Percentiles rank a stretch among this genome's conserved stretches.
phyloP scores from a whole-genome alignment of 2,888 invertebrate genomes.

The Platycnemis pennipes region DNA sequence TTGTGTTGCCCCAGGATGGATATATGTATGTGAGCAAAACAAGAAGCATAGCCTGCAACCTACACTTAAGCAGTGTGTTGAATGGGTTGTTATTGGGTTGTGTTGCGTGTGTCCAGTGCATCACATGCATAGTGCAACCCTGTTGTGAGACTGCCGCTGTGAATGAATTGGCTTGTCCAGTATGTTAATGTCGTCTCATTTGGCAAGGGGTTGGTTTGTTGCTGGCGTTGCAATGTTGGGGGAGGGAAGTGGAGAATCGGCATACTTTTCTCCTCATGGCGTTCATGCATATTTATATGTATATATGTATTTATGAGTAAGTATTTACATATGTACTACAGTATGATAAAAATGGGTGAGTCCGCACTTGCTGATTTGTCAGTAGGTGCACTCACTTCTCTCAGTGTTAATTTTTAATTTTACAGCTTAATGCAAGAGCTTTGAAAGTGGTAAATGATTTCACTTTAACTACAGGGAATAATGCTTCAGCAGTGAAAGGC shows the following conservation, averaged over 20 bases:
- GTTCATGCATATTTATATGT: constrained; percentile 64
- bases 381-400: neutral
- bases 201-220: neutral
- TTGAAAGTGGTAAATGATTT: constrained; percentile 52
- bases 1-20: constrained; percentile 54
- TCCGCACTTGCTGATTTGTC: constrained; percentile 11
- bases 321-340: constrained; percentile 41
- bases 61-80: constrained; percentile 29
- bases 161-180: constrained; percentile 38
- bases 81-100: constrained; percentile 52
- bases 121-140: constrained; percentile 25
- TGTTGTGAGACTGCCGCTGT: constrained; percentile 46
- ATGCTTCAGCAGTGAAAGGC: constrained; percentile 52
- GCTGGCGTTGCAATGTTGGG: constrained; percentile 24
- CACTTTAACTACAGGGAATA: constrained; percentile 51
- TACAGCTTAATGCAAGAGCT: constrained; percentile 52
- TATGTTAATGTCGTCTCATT: neutral
- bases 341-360: constrained; percentile 34
- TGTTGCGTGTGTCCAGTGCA: constrained; percentile 13
- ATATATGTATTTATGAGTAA: constrained; percentile 48
- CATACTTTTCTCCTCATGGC: constrained; percentile 55
- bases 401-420: constrained; percentile 49
- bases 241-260: constrained; percentile 6
- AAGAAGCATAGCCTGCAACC: constrained; percentile 31
- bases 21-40: constrained; percentile 47